phyloP scores from a whole-genome alignment of 2,797 vertebrate genomes.

The Xenopus petersii region DNA sequence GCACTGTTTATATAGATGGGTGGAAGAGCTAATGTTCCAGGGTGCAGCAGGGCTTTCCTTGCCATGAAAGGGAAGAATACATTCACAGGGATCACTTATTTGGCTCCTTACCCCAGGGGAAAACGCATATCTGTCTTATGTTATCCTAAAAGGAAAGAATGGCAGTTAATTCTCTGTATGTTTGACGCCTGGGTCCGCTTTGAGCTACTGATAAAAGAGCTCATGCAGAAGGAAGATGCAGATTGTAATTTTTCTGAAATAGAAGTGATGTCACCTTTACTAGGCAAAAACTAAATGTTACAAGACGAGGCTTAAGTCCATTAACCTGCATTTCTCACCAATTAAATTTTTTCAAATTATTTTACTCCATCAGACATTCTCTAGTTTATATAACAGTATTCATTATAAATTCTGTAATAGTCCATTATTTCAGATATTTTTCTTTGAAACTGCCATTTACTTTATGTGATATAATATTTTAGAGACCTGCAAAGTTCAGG shows the following conservation, averaged over 20 bases:
- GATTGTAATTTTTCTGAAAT: neutral
- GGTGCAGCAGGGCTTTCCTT: conserved; percentile 10
- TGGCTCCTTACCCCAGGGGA: neutral
- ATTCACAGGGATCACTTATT: conserved; percentile 1
- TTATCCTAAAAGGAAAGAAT: conserved; percentile 1
- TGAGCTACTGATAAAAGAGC: neutral
- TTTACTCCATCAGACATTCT: no score
- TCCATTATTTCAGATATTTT: no score
- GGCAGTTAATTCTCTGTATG: neutral
- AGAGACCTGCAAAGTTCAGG: no score
- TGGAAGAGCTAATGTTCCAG: neutral
- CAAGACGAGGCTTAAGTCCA: no score
- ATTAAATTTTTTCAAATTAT: no score
- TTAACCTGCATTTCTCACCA: no score
- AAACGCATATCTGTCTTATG: conserved; percentile 3
- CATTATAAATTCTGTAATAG: no score
- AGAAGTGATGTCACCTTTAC: no score
- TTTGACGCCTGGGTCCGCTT: neutral
- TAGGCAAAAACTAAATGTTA: no score
- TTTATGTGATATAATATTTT: no score
- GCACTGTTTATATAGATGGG: conserved; percentile 1
- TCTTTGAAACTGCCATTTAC: no score
- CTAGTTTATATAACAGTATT: no score
- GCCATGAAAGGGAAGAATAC: conserved; percentile 21
- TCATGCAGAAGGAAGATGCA: neutral